Conservation (phyloP, 1,140 invertebrate species). For the Aleiodes sp. region DNA sequence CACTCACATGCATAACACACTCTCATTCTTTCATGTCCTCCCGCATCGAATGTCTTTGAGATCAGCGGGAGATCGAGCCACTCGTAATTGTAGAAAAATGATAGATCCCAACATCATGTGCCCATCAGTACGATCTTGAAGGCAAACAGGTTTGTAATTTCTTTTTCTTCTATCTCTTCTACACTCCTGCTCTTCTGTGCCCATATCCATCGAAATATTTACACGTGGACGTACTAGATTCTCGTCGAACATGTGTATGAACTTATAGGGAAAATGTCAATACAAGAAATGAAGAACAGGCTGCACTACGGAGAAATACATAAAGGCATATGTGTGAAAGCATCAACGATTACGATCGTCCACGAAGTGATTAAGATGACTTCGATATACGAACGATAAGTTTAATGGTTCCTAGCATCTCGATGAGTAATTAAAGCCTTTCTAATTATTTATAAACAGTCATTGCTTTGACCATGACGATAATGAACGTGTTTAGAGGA, state of each 20-base stretch:
- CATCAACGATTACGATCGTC: too few species aligned
- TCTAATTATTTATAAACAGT: conserved; percentile 68
- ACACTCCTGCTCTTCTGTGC: too few species aligned
- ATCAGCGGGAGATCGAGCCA: too few species aligned
- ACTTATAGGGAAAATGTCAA: background rate
- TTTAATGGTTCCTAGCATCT: conserved; percentile 46
- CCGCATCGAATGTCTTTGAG: too few species aligned
- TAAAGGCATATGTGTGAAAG: background rate
- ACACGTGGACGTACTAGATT: background rate
- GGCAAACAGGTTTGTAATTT: too few species aligned
- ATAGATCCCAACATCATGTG: too few species aligned
- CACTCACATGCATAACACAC: too few species aligned
- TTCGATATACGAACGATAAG: conserved; percentile 22
- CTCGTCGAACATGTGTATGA: background rate
- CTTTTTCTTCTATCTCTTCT: too few species aligned
- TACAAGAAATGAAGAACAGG: background rate
- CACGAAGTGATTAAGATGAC: conserved; percentile 45
- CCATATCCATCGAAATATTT: too few species aligned
- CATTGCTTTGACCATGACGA: conserved; percentile 56
- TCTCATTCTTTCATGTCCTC: too few species aligned
- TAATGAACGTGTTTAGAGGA: conserved; percentile 55
- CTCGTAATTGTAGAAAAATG: too few species aligned
- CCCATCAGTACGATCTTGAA: too few species aligned
- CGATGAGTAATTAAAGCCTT: conserved; percentile 66
- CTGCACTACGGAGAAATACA: background rate